phyloP scores from a whole-genome alignment of 2,113 vertebrate species.

The Campylorhamphus procurvoides region DNA sequence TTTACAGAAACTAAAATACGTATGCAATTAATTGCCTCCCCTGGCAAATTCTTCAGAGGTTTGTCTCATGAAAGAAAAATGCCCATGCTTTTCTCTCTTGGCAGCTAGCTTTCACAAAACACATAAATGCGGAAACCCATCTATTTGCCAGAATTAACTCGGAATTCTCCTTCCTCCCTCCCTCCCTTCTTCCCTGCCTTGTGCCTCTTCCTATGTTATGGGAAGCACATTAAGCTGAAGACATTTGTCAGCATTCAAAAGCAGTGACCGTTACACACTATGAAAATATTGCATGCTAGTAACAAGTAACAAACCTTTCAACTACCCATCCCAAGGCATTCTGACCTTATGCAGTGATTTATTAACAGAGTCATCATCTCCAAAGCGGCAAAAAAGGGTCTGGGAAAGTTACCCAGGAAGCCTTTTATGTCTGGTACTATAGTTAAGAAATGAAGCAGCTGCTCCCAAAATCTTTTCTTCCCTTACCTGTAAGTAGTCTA shows the following conservation, averaged over 20 bases:
- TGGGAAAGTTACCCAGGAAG: not conserved
- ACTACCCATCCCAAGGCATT: not conserved
- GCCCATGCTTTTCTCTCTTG: not conserved
- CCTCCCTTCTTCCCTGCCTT: not conserved
- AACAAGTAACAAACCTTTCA: not conserved
- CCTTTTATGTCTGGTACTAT: not conserved
- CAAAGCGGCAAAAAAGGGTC: not conserved
- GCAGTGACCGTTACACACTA: not conserved
- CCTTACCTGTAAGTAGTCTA: slow-evolving; percentile 90
- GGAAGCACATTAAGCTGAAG: not conserved
- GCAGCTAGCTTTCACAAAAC: not conserved
- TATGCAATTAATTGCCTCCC: not conserved
- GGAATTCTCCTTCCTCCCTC: not conserved
- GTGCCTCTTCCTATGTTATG: not conserved
- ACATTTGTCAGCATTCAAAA: not conserved
- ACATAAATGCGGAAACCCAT: not conserved
- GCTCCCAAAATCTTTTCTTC: not conserved
- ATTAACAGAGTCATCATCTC: not conserved
- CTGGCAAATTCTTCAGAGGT: not conserved
- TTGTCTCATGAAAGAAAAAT: not conserved
- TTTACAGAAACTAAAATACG: not conserved
- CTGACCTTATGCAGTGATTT: not conserved
- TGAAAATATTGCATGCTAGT: not conserved
- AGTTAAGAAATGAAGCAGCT: not conserved
- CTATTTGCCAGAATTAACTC: not conserved